Evolutionary conservation across 2,888 invertebrate species (phyloP).

Genomic region (Acholoe squamosa): DNA sequence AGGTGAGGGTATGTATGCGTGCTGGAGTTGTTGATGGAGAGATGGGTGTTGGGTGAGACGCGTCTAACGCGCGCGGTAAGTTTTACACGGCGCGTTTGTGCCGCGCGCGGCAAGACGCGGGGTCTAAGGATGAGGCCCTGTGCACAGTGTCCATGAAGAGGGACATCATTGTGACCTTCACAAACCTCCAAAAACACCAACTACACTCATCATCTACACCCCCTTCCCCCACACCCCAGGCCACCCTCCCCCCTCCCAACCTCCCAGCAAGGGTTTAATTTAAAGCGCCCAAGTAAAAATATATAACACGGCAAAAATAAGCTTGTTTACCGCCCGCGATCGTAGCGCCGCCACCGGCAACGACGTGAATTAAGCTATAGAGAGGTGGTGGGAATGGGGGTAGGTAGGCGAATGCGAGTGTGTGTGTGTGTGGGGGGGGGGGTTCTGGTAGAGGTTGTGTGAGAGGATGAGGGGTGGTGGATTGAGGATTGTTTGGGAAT

Average conservation of each 20-base stretch:
- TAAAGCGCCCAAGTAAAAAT: conserved; percentile 42
- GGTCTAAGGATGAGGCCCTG: no score
- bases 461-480: neutral
- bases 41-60: neutral
- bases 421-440: neutral
- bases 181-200: no score
- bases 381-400: no score
- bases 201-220: no score
- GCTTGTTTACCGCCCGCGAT: neutral
- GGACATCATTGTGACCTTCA: no score
- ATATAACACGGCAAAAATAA: neutral
- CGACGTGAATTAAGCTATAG: neutral
- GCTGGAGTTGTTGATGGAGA: neutral
- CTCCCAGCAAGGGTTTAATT: neutral
- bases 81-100: no score
- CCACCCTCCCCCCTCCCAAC: neutral
- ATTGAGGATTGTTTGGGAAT: neutral
- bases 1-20: neutral
- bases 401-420: neutral
- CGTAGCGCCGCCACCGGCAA: neutral
- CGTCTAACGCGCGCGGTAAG: no score
- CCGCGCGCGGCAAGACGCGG: no score
- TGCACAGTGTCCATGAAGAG: no score
- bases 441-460: no score
- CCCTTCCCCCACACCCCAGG: neutral